Evolutionary conservation across 2,888 invertebrate genomes (phyloP).

Genomic region (Hypselothyrea guttata): DNA sequence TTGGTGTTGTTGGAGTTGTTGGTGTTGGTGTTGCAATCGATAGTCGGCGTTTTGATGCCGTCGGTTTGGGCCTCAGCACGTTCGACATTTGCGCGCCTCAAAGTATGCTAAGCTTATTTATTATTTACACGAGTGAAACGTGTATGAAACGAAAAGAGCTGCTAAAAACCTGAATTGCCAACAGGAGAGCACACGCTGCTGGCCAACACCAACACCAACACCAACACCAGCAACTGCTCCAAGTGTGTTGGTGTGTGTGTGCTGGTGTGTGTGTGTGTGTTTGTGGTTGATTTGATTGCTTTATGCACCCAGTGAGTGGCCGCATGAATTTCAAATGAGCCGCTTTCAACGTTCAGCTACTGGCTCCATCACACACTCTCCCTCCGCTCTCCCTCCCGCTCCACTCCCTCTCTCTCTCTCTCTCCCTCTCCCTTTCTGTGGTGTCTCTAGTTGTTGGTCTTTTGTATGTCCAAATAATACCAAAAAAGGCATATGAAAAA

Average conservation of each 20-base stretch:
- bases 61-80: conserved; percentile 52
- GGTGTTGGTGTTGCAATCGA: conserved; percentile 61
- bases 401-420: neutral
- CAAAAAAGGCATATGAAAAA: conserved; percentile 40
- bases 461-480: conserved; percentile 37
- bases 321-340: conserved; percentile 80
- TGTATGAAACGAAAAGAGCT: conserved; percentile 64
- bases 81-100: conserved; percentile 63
- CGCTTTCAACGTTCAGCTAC: conserved; percentile 27
- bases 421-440: neutral
- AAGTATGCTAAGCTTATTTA: conserved; percentile 76
- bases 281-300: conserved; percentile 81
- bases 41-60: conserved; percentile 55
- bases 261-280: conserved; percentile 44
- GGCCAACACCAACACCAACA: neutral
- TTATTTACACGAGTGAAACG: conserved; percentile 78
- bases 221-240: conserved; percentile 12
- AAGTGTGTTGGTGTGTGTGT: conserved; percentile 54
- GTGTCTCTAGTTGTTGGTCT: neutral
- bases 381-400: neutral
- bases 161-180: conserved; percentile 50
- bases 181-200: neutral
- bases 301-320: conserved; percentile 81
- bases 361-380: no score
- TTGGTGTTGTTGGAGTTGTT: conserved; percentile 9